These are phyloP conservation scores for Rhopalosiphum maidis DNA, from an alignment of 1,140 invertebrate species.

Conservation along the genomic window DNA sequence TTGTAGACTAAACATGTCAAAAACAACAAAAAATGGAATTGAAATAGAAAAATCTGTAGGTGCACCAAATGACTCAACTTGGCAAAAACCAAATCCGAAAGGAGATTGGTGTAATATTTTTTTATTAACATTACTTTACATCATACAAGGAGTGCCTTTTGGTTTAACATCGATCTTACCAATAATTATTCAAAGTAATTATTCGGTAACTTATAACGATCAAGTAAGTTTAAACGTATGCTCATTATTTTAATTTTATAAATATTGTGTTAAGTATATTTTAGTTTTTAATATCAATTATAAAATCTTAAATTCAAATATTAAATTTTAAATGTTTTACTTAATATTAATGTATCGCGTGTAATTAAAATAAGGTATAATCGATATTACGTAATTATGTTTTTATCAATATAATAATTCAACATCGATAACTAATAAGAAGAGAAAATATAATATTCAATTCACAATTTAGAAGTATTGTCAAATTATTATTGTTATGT, in stretches of 20 bases:
- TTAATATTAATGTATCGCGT: neutral
- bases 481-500: conserved; percentile 60
- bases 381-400: neutral
- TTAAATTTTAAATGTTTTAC: neutral
- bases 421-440: neutral
- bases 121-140: conserved; percentile 88
- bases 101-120: conserved; percentile 81
- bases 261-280: neutral
- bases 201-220: conserved; percentile 86
- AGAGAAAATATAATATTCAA: neutral
- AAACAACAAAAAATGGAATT: neutral
- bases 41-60: neutral
- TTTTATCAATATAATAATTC: neutral
- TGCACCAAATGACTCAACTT: neutral
- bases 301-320: neutral
- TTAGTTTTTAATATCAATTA: neutral
- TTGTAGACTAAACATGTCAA: neutral
- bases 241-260: neutral
- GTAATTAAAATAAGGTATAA: neutral
- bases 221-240: conserved; percentile 64
- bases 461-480: neutral
- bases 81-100: neutral
- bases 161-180: conserved; percentile 92
- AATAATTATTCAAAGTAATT: conserved; percentile 90
- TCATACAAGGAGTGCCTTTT: conserved; percentile 95